Base-by-base conservation (phyloP, 2,797 vertebrate genomes). In the Buphagus erythrorhynchus region DNA sequence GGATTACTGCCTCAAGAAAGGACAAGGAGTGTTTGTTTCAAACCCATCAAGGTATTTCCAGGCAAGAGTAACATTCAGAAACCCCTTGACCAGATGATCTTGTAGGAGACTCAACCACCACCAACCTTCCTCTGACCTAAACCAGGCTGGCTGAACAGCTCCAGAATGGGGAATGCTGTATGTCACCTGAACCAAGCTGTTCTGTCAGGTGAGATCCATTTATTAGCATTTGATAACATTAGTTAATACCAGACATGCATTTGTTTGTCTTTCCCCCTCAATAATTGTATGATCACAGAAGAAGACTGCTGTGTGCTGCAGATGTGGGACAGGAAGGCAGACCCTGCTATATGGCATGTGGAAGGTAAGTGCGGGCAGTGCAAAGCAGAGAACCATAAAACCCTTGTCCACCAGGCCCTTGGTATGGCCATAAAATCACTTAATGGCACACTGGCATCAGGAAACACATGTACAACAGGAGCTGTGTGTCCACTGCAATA, bases 331-430 rank as follows among this genome's bases (percentile, higher is more conserved):
- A 0, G 46, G 38, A 80, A 51, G 19, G 40, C 33, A 36, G 11
- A 5, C 5, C 4, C 19, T 71, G 49, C 28, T 35, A 2, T 6
- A 4, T 9, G 20, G 16, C 2, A 0, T 3, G 8, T 35, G 66
- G 35, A 42, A 81, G 20, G 10, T 24, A 52, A 54, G 10, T 5
- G 8, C 1, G 2, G 54, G 29, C 16, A 71, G 40, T 24, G 15
- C 18, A 72, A 38, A 68, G 31, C 3, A 25, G 29, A 55, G 9
- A 59, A 4, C 10, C 28, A 22, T 25, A 43, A 86, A 62, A 10
- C 9, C 4, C 14, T 69, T 58, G 24, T 63, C 45, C 33, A 63
- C 0, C 0, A 11, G 11, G 19, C 38, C 35, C 42, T 20, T 3
- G 2, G n/a, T 76, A 28, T 18, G 40, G n/a, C n/a, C 36, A 46